These are phyloP conservation scores for Nephrotoma flavescens DNA, from an alignment of 2,888 invertebrate species.

Conservation along the genomic window DNA sequence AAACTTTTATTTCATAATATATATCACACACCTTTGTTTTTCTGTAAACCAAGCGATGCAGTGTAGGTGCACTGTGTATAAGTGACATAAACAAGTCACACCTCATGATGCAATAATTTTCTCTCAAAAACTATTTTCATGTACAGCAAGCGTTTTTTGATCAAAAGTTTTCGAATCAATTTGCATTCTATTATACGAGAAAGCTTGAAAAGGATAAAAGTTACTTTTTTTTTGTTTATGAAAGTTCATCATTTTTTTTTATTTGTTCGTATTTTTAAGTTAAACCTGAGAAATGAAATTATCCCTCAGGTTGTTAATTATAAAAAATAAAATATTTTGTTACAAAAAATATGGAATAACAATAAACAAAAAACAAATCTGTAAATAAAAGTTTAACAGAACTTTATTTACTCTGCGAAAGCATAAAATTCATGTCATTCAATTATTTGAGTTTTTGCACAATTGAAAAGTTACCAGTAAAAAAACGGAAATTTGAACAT, in stretches of 20 bases:
- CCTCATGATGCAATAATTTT: too few species aligned
- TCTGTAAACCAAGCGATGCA: too few species aligned
- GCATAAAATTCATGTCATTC: neutral
- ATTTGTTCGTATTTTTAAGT: neutral
- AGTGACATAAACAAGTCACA: too few species aligned
- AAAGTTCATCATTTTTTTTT: neutral
- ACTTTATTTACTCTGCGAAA: neutral
- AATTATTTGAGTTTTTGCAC: neutral
- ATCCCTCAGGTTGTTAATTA: neutral
- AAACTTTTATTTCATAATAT: too few species aligned
- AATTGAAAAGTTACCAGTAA: too few species aligned
- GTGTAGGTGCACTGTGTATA: too few species aligned
- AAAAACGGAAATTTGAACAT: too few species aligned
- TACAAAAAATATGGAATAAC: neutral
- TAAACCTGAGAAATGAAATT: neutral
- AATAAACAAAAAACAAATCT: neutral
- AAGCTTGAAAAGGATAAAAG: neutral
- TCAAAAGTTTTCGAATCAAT: neutral
- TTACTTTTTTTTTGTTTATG: neutral
- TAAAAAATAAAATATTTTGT: neutral
- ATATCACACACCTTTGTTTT: too few species aligned
- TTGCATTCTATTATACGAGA: neutral
- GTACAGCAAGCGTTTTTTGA: too few species aligned
- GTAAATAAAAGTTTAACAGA: neutral
- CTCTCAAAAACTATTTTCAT: too few species aligned